phyloP scores from a whole-genome alignment of 2,113 vertebrate genomes.

The Phoenicopterus ruber region DNA sequence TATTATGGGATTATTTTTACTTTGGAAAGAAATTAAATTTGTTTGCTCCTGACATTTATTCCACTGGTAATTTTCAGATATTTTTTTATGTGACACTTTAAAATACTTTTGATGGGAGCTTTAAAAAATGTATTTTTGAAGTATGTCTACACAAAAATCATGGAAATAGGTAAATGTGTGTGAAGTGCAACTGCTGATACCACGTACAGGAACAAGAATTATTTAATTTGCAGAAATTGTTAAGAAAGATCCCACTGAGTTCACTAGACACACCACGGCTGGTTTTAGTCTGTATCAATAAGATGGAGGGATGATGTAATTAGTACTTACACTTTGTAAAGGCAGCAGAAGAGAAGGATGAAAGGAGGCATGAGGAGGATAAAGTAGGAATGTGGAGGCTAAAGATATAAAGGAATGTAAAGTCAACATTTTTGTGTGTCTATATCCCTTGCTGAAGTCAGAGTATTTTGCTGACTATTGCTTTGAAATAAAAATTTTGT shows the following conservation, averaged over 20 bases:
- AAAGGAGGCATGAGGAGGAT: slow-evolving; percentile 16
- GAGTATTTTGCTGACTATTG: slow-evolving; percentile 45
- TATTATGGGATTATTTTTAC: not conserved
- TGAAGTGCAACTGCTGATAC: slow-evolving; percentile 35
- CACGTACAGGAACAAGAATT: slow-evolving; percentile 27
- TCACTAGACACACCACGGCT: slow-evolving; percentile 46
- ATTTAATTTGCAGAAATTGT: slow-evolving; percentile 69
- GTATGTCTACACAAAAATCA: not conserved
- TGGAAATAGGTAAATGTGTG: slow-evolving; percentile 10
- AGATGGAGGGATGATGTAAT: slow-evolving; percentile 45
- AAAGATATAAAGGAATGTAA: slow-evolving; percentile 27
- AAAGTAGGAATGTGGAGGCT: not conserved
- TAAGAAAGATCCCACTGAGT: slow-evolving; percentile 59
- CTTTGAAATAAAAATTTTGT: slow-evolving; percentile 50
- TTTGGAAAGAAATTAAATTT: not conserved
- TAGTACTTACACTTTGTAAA: slow-evolving; percentile 60
- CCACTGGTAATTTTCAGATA: not conserved
- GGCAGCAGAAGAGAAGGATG: slow-evolving; percentile 25
- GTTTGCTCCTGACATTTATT: not conserved
- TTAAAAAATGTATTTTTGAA: not conserved
- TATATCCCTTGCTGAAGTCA: slow-evolving; percentile 1
- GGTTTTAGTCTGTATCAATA: slow-evolving; percentile 65
- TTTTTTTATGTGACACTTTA: not conserved
- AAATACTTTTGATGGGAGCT: not conserved
- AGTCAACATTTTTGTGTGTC: slow-evolving; percentile 49